Evolutionary conservation across 2,888 invertebrate genomes (phyloP).

Genomic region (Scelioninae gen. 2): DNA sequence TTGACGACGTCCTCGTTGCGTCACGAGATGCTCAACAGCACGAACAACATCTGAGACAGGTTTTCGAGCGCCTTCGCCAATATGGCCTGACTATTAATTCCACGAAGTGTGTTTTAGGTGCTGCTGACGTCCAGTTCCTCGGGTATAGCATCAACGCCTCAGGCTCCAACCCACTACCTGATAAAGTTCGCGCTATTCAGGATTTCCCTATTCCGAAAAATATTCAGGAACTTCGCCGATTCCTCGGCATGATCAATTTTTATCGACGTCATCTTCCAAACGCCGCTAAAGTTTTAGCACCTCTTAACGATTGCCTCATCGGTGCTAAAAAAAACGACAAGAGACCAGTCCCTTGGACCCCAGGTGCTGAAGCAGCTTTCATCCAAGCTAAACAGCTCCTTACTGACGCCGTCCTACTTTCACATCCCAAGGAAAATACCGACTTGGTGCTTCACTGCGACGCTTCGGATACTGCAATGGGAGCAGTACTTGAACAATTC

Average conservation of each 20-base stretch:
- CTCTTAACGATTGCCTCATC: background rate
- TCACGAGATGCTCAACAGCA: background rate
- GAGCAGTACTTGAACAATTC: background rate
- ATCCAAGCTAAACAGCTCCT: background rate
- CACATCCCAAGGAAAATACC: background rate
- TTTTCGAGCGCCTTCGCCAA: background rate
- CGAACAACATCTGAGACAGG: background rate
- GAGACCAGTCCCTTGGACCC: background rate
- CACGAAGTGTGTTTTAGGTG: background rate
- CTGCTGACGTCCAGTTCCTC: background rate
- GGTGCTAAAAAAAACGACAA: background rate
- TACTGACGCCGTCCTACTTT: background rate
- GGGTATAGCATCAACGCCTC: background rate
- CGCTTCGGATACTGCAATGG: background rate
- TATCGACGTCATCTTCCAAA: background rate
- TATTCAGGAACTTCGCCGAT: background rate
- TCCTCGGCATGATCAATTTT: slow-evolving; percentile 1
- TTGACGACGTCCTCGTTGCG: slow-evolving; percentile 5
- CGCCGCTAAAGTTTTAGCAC: background rate
- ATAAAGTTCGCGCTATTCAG: background rate
- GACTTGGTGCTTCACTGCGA: background rate
- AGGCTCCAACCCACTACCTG: background rate
- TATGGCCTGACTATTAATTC: background rate
- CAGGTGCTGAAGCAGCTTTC: background rate
- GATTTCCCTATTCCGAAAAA: background rate